A percentile compares a stretch with the other conserved stretches of the same genome.
These are phyloP conservation scores for Donacobius atricapilla DNA, from an alignment of 2,113 vertebrate genomes.

Conservation along the genomic window DNA sequence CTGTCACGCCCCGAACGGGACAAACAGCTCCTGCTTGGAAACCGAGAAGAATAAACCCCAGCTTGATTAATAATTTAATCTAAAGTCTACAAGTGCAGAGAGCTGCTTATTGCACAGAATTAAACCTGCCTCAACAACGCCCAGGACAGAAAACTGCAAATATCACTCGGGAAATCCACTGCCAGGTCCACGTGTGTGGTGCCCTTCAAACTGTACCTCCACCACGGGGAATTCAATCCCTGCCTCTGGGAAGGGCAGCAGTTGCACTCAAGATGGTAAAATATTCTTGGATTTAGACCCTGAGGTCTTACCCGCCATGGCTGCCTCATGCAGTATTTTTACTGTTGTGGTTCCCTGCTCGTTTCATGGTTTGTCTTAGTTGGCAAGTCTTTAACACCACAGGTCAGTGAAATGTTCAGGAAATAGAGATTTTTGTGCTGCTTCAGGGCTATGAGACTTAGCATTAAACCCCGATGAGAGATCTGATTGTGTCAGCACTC, in stretches of 20 bases:
- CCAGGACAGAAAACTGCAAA: neutral
- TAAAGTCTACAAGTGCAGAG: neutral
- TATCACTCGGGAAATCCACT: neutral
- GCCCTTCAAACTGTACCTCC: neutral
- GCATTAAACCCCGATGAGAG: conserved; percentile 15
- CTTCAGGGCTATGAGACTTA: conserved; percentile 26
- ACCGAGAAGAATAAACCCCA: neutral
- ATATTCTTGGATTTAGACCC: neutral
- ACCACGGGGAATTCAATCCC: neutral
- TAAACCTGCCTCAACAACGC: neutral
- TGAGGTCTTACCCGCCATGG: neutral
- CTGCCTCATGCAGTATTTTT: neutral
- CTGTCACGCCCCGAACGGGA: neutral
- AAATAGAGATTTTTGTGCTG: conserved; percentile 35
- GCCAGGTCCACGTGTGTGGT: neutral
- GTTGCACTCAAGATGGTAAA: neutral
- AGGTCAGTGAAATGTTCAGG: neutral
- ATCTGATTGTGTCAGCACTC: conserved; percentile 43
- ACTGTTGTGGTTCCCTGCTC: conserved; percentile 43
- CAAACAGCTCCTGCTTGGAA: neutral
- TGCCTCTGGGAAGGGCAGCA: neutral
- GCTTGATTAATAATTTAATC: neutral
- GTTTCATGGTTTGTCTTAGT: conserved; percentile 27
- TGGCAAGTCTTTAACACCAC: neutral
- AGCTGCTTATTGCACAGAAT: neutral